Evolutionary conservation across 1,140 invertebrate species (phyloP).

Genomic region (Drosophila pruinosa): DNA sequence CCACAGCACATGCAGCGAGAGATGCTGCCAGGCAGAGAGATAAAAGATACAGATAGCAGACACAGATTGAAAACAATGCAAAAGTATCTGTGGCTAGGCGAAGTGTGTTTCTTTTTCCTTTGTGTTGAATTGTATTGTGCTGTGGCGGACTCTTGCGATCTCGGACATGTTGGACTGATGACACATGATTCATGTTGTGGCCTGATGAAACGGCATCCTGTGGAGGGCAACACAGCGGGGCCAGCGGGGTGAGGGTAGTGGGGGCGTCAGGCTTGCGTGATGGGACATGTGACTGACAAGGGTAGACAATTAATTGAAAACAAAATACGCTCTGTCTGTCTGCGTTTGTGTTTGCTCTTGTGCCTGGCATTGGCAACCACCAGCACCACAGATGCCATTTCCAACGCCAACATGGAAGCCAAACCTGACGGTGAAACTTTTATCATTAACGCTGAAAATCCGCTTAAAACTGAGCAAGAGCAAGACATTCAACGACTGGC

Average conservation of each 20-base stretch:
- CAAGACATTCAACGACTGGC: slow-evolving; percentile 20
- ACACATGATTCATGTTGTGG: slow-evolving; percentile 27
- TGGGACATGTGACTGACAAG: slow-evolving; percentile 68
- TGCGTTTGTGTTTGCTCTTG: background rate
- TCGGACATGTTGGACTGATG: slow-evolving; percentile 28
- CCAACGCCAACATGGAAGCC: background rate
- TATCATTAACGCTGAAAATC: slow-evolving; percentile 74
- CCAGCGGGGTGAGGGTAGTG: too few relatives aligned
- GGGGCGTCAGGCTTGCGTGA: slow-evolving; percentile 30
- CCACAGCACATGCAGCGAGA: background rate
- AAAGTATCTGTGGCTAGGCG: background rate
- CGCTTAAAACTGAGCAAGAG: slow-evolving; percentile 63
- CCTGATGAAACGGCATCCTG: background rate
- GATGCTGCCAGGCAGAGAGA: background rate
- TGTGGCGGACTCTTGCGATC: slow-evolving; percentile 22
- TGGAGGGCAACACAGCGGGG: too few relatives aligned
- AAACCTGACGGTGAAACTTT: slow-evolving; percentile 57
- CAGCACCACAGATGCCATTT: background rate
- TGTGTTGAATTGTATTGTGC: background rate
- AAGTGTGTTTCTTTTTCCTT: background rate
- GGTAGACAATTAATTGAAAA: slow-evolving; percentile 78
- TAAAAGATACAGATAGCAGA: background rate
- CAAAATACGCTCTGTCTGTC: slow-evolving; percentile 36
- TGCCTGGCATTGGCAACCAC: background rate
- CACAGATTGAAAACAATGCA: slow-evolving; percentile 5